These are phyloP conservation scores for Agrochola macilenta DNA, from an alignment of 2,888 invertebrate species.

Conservation along the genomic window DNA sequence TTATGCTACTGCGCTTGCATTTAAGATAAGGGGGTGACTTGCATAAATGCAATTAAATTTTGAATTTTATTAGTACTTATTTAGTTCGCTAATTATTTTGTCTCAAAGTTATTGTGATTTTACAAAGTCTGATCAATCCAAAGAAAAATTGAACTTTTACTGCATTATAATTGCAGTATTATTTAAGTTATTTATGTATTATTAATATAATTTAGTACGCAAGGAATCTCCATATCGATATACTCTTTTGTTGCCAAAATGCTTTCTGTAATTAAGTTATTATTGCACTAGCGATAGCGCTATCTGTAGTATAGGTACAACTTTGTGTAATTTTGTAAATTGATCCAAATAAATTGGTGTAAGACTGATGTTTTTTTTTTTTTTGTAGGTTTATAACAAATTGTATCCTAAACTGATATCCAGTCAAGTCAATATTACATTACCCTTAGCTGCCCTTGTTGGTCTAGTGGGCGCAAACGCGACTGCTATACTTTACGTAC, in stretches of 20 bases:
- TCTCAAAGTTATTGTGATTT: slow-evolving; percentile 70
- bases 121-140: slow-evolving; percentile 82
- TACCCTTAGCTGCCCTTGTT: neutral
- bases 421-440: neutral
- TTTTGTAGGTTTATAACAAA: slow-evolving; percentile 6
- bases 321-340: slow-evolving; percentile 83
- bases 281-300: slow-evolving; percentile 74
- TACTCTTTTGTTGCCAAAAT: slow-evolving; percentile 76
- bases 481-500: neutral
- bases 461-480: neutral
- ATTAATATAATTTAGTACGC: slow-evolving; percentile 52
- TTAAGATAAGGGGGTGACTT: slow-evolving; percentile 12
- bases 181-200: slow-evolving; percentile 69
- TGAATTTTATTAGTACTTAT: slow-evolving; percentile 55
- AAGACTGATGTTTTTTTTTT: slow-evolving; percentile 72
- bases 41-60: slow-evolving; percentile 24
- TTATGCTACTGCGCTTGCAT: slow-evolving; percentile 24
- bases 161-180: slow-evolving; percentile 55
- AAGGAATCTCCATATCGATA: slow-evolving; percentile 55
- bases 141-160: slow-evolving; percentile 67
- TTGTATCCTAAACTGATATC: neutral
- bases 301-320: slow-evolving; percentile 69
- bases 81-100: slow-evolving; percentile 52
- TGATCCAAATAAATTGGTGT: slow-evolving; percentile 82
- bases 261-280: slow-evolving; percentile 74